These are phyloP conservation scores for Clamator glandarius DNA, from an alignment of 2,797 vertebrate genomes.

Conservation along the genomic window DNA sequence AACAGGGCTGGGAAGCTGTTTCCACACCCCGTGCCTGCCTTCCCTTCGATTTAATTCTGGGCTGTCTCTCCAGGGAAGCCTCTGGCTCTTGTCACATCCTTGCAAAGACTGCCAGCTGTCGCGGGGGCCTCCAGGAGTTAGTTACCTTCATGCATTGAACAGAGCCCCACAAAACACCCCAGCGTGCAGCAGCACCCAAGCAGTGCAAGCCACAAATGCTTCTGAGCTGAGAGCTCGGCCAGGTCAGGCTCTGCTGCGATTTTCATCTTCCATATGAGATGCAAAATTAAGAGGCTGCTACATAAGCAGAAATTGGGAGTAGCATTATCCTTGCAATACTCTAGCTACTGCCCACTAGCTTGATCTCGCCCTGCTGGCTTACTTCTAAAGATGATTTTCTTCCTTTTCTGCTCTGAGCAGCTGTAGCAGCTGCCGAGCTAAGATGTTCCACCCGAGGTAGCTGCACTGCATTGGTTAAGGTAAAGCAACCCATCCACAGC, in stretches of 20 bases:
- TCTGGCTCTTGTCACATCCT: neutral
- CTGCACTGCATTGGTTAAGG: neutral
- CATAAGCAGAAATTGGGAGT: neutral
- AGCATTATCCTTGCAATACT: fast-evolving
- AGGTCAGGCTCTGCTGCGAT: neutral
- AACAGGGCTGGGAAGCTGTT: neutral
- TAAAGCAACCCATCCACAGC: neutral
- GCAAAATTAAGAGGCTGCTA: neutral
- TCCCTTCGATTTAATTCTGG: neutral
- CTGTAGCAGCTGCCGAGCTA: neutral
- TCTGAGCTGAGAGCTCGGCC: fast-evolving
- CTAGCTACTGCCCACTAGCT: neutral
- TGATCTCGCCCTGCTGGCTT: neutral
- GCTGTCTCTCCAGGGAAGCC: neutral
- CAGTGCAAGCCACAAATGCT: neutral
- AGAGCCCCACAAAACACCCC: neutral
- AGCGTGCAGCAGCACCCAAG: fast-evolving
- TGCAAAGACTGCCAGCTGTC: neutral
- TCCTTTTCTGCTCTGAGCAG: neutral
- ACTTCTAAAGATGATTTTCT: neutral
- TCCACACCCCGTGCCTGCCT: fast-evolving
- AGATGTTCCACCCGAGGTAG: neutral
- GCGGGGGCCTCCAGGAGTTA: neutral
- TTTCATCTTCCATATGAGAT: fast-evolving
- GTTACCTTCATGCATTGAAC: fast-evolving